Base-by-base conservation (phyloP, 2,797 vertebrate genomes). In the Avahi laniger region DNA sequence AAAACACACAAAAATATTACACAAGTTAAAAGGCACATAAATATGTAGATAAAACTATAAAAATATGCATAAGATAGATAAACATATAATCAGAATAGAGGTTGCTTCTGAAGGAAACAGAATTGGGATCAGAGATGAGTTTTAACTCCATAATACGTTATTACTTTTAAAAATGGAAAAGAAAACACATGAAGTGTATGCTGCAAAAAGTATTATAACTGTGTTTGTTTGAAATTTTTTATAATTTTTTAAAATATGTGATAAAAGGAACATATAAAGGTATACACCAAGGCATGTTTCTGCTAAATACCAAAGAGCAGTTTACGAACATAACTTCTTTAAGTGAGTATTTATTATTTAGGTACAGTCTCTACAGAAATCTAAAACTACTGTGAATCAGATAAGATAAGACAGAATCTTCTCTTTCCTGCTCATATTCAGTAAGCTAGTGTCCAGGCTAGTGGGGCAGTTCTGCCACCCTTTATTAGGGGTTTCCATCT, bases 1-100 rank as follows among this genome's bases (percentile, higher is more conserved):
- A 54, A 89, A 95, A 94, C 30, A 75, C 43, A 91, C 2, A 57
- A 92, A 93, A 92, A 43, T 89, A 35, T 48, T 87, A 46, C 14
- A 72, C 41, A 61, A 38, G 38, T 46, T 92, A 70, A 63, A 61
- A 95, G 41, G 54, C 41, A 91, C 43, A 85, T 52, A 81, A 87
- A 93, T 57, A 73, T 50, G 20, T 79, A 85, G 78, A 85, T 93
- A 67, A 41, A 94, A 63, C 54, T 72, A 63, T 28, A 86, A 86
- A 73, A 91, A 59, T 79, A 79, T 63, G 24, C 35, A 52, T 81
- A 41, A 84, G 61, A 81, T 73, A 78, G 41, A 84, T 57, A 93
- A 87, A 83, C 43, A 75, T 22, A 78, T 52, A 84, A 69, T 82
- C 24, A 79, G 63, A 95, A 79, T 4, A 94, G 22, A 91, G 8